phyloP scores from a whole-genome alignment of 1,140 invertebrate species.

The Megathymus violae region DNA sequence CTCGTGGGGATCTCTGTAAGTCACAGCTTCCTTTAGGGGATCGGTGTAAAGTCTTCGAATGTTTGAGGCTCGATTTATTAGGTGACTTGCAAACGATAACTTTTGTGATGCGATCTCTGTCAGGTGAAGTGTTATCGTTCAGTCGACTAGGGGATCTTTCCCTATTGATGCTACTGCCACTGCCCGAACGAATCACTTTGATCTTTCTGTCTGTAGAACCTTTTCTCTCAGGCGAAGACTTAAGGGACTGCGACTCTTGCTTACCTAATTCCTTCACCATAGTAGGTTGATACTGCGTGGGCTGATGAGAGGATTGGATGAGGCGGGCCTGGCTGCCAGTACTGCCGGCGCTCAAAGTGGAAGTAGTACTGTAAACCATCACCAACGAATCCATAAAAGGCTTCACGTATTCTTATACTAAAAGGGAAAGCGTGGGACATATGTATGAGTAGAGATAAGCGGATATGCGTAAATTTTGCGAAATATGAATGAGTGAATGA shows the following conservation, averaged over 20 bases:
- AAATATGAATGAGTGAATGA: conserved; percentile 45
- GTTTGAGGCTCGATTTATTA: conserved; percentile 78
- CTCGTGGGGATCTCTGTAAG: conserved; percentile 69
- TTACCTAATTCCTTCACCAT: conserved; percentile 94
- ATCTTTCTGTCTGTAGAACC: conserved; percentile 67
- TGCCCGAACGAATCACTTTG: conserved; percentile 78
- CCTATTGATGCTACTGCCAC: conserved; percentile 77
- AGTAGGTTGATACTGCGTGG: conserved; percentile 93
- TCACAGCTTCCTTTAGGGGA: conserved; percentile 78
- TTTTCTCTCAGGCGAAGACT: conserved; percentile 77
- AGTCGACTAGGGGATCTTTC: conserved; percentile 72
- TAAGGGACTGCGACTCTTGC: conserved; percentile 81
- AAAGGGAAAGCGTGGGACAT: conserved; percentile 56
- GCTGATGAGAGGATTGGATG: conserved; percentile 96
- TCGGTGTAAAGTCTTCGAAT: conserved; percentile 67
- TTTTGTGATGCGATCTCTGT: conserved; percentile 77
- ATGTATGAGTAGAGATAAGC: conserved; percentile 75
- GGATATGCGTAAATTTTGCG: conserved; percentile 66
- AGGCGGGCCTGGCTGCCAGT: conserved; percentile 96
- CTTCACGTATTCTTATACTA: background rate
- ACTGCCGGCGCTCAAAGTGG: conserved; percentile 96
- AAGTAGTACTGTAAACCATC: conserved; percentile 89
- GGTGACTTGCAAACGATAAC: conserved; percentile 83
- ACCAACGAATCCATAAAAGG: conserved; percentile 18
- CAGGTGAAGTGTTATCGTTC: conserved; percentile 61